Conservation (phyloP, 2,113 vertebrate genomes). For the Micronisus gabar region DNA sequence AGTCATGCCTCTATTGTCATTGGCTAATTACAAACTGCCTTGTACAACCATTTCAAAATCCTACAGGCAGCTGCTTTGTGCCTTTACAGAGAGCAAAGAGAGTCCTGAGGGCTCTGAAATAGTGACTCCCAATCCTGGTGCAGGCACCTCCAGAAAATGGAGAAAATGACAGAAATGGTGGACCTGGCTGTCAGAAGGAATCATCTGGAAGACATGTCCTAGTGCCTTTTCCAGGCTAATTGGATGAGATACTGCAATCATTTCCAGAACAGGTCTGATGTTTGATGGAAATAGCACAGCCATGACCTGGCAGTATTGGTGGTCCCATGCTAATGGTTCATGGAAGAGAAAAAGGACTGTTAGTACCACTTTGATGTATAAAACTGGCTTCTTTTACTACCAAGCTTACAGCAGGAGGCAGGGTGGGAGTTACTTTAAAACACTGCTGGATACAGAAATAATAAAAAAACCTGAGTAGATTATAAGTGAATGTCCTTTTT, state of each 20-base stretch:
- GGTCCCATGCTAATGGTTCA: not conserved
- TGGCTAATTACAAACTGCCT: not conserved
- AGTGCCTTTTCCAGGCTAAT: not conserved
- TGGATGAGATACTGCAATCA: not conserved
- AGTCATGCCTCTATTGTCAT: not conserved
- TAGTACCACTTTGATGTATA: not conserved
- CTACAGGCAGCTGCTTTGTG: not conserved
- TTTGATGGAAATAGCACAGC: constrained; percentile 11
- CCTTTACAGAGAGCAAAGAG: not conserved
- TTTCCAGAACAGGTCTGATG: not conserved
- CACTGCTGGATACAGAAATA: constrained; percentile 30
- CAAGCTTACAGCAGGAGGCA: constrained; percentile 3
- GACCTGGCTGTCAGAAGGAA: not conserved
- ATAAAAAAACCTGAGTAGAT: not conserved
- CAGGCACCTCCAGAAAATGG: not conserved
- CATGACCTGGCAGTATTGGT: not conserved
- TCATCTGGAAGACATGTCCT: not conserved
- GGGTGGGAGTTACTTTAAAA: constrained; percentile 34
- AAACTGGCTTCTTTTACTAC: not conserved
- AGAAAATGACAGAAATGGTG: not conserved
- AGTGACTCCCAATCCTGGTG: not conserved
- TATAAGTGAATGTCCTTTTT: not conserved
- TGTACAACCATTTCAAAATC: not conserved
- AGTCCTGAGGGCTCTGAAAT: not conserved
- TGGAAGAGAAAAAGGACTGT: not conserved